Base-by-base conservation (phyloP, 2,113 vertebrate species). In the Gasterosteus nipponicus region DNA sequence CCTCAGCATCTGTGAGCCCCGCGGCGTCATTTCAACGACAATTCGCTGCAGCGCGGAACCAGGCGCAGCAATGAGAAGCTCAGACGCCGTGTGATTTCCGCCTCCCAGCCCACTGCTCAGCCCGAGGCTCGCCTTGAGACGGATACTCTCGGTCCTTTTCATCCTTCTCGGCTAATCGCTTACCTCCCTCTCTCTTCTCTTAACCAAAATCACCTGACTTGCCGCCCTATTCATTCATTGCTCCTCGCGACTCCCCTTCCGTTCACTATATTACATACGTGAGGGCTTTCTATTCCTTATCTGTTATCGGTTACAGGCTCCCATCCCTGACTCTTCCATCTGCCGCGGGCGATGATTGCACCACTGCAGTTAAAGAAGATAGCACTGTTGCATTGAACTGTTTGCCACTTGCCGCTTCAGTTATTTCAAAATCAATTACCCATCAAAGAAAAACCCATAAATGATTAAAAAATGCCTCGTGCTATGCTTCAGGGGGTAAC, bases 341-440 rank as follows among this genome's bases (percentile, higher is more conserved):
- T 78, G 33, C 70, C 11, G 53, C 41, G n/a, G n/a, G 58, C 12
- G 1, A 31, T 83, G 80, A 91, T 80, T 82, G 87, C 63, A 78
- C 67, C 77, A 60, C 35, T 69, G 84, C 68, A 69, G 91, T 87
- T 84, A 72, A 62, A 70, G 79, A 78, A 66, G 65, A 78, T 73
- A 78, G 69, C 61, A 76, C 71, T 70, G 74, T 80, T 80, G 76
- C 58, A 73, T 14, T n/a, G 59, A 49, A 42, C 67, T 56, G 60
- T 83, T 77, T 80, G 66, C 82, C 73, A 72, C 76, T 89, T 86
- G 62, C 77, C 35, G n/a, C n/a, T n/a, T n/a, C n/a, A n/a, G n/a
- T 79, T 63, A 83, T 81, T 81, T 63, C 58, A 89, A 83, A 83
- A 88, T 91, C 85, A 87, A 86, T 91, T 89, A 88, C 75, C 70